Conservation (phyloP, 2,797 vertebrate species). For the Rhyacichthys aspro region DNA sequence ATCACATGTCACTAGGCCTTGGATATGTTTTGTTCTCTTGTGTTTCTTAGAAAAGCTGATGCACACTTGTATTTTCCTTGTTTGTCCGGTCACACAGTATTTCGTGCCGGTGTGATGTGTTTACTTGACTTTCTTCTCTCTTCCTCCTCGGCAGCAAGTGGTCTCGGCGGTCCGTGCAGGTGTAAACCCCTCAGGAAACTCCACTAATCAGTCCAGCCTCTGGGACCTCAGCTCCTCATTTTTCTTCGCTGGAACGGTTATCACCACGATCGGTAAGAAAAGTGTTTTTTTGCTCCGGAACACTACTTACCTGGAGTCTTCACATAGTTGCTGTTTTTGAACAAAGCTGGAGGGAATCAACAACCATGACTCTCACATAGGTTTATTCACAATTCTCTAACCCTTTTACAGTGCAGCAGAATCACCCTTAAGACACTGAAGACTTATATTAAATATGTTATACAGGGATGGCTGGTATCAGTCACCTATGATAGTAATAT, state of each 20-base stretch:
- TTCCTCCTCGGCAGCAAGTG: slow-evolving; percentile 88
- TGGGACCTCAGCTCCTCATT: slow-evolving; percentile 99
- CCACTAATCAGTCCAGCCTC: slow-evolving; percentile 92
- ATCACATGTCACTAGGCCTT: too few species aligned
- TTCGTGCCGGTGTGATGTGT: not conserved
- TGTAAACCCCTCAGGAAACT: slow-evolving; percentile 93
- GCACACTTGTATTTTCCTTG: too few species aligned
- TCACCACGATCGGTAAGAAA: slow-evolving; percentile 97
- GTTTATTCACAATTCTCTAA: not conserved
- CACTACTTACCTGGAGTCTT: slow-evolving; percentile 1
- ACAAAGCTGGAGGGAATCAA: not conserved
- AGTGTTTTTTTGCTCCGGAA: not conserved
- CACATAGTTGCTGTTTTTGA: not conserved
- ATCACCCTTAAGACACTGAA: too few species aligned
- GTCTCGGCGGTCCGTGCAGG: slow-evolving; percentile 93
- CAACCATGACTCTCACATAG: not conserved
- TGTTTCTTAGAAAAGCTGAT: too few species aligned
- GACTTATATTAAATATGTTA: too few species aligned
- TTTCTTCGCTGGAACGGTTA: slow-evolving; percentile 99
- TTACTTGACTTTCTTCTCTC: slow-evolving; percentile 1
- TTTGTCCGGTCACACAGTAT: too few species aligned
- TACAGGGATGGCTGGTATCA: too few species aligned
- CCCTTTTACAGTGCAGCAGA: not conserved
- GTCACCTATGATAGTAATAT: too few species aligned
- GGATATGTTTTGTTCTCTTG: too few species aligned